Evolutionary conservation across 2,888 invertebrate species (phyloP), one percentile per base, ranked within the genome.

Genomic region (Lepidochrysops patricia): DNA sequence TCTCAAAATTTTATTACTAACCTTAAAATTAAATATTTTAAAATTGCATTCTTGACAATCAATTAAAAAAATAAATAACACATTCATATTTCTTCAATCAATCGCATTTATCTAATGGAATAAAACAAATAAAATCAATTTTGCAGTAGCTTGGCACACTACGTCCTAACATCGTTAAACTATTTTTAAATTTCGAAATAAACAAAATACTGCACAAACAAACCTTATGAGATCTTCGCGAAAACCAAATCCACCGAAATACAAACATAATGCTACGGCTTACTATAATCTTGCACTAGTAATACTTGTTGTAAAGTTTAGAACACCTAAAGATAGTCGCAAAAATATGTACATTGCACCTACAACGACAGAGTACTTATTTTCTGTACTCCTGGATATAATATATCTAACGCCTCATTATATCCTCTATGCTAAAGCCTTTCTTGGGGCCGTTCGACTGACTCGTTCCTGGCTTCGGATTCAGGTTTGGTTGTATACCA

Each of bases 371-470:
- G 15, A 13, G 19, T 43, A 43, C 19, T 19, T 9, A 43, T 12
- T 19, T 9, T 29, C 4, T 1, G 19, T 43, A 23, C 12, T 19
- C 43, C 19, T 19, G 43, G 43, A 7, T 19, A 12, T 2, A 19
- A n/a, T 7, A 0, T 64, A 29, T 75, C 91, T 90, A 95, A 82
- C 96, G 94, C 73, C 96, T 92, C 96, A 96, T 96, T 68, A 96
- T 96, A 70, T 96, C 96, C 74, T 96, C 96, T 88, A 96, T 96
- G 76, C 96, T 96, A 80, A 96, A 96, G 15, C 96, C 96, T 74
- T 95, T 95, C 72, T 94, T 94, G 68, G 94, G 91, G 7, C 93
- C 92, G 68, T 89, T 90, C 0, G 91, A 88, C 49, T 91, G 91
- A 62, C 91, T 91, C 19, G 90, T 90, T 27, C 90, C 88, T 9